A percentile compares a stretch with the other conserved stretches of the same genome.
Conservation (phyloP, 2,113 vertebrate genomes). For the Pelobates fuscus region DNA sequence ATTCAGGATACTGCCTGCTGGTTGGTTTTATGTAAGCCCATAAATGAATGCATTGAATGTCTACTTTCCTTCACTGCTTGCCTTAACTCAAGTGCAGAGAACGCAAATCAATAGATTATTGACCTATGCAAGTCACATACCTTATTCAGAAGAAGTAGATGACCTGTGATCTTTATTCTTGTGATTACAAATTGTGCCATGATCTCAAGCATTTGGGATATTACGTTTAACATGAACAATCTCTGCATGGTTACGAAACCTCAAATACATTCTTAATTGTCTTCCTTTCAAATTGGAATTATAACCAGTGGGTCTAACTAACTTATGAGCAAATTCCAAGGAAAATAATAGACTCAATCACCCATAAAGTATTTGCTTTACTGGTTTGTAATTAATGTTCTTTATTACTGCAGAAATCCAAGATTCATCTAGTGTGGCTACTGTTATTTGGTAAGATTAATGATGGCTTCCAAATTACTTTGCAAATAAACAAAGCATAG, state of each 20-base stretch:
- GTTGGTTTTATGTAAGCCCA: conserved; percentile 24
- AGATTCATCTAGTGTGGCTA: not conserved
- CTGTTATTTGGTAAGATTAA: conserved; percentile 17
- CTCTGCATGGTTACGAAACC: conserved; percentile 16
- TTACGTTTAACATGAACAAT: not conserved
- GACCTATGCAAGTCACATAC: conserved; percentile 14
- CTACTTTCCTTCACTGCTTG: conserved; percentile 13
- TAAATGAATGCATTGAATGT: conserved; percentile 41
- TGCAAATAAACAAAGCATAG: conserved; percentile 10
- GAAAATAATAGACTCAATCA: not conserved
- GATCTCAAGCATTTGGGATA: not conserved
- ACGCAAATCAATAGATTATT: conserved; percentile 17
- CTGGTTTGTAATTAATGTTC: conserved; percentile 14
- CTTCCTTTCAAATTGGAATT: not conserved
- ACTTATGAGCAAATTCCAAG: not conserved
- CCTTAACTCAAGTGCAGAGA: conserved; percentile 13
- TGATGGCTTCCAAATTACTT: conserved; percentile 14
- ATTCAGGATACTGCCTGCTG: not conserved
- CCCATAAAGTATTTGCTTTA: not conserved
- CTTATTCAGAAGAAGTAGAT: conserved; percentile 13
- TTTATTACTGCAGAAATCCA: not conserved
- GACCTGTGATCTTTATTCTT: conserved; percentile 31
- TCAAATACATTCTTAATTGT: not conserved
- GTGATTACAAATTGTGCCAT: conserved; percentile 32
- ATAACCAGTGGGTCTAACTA: not conserved